A percentile compares a stretch with the other conserved stretches of the same genome.
These are phyloP conservation scores for Ophonus ardosiacus DNA, from an alignment of 2,888 invertebrate genomes.

Conservation along the genomic window DNA sequence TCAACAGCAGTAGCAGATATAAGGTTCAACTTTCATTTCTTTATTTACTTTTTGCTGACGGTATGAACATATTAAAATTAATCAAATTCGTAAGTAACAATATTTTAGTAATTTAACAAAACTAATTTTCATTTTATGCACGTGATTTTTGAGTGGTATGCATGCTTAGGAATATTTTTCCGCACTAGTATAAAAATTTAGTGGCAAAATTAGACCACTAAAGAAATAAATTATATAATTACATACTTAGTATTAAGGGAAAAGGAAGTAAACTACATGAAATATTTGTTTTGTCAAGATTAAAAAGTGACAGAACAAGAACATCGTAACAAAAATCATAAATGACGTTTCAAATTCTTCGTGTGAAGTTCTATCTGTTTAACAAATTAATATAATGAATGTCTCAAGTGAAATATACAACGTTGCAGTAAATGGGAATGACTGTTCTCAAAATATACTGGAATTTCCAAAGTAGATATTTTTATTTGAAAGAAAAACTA, in stretches of 20 bases:
- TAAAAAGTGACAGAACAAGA: background rate
- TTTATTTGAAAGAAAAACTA: slow-evolving; percentile 27
- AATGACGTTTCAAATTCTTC: background rate
- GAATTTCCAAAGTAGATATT: slow-evolving; percentile 38
- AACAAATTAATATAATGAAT: slow-evolving; percentile 45
- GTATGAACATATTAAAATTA: background rate
- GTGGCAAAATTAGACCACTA: background rate
- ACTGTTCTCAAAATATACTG: slow-evolving; percentile 43
- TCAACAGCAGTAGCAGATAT: background rate
- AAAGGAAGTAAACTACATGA: background rate
- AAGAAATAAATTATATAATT: background rate
- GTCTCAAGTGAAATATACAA: slow-evolving; percentile 49
- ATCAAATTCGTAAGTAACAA: background rate
- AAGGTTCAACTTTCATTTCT: background rate
- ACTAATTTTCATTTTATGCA: background rate
- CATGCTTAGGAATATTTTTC: background rate
- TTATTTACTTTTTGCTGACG: background rate
- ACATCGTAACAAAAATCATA: background rate
- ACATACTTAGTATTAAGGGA: background rate
- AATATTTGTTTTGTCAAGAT: background rate
- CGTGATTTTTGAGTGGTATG: background rate
- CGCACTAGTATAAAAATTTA: background rate
- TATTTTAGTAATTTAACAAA: background rate
- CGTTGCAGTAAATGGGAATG: slow-evolving; percentile 52
- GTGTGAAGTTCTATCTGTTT: background rate